Evolutionary conservation across 2,888 invertebrate genomes (phyloP).

Genomic region (Dichetophora obliterata): DNA sequence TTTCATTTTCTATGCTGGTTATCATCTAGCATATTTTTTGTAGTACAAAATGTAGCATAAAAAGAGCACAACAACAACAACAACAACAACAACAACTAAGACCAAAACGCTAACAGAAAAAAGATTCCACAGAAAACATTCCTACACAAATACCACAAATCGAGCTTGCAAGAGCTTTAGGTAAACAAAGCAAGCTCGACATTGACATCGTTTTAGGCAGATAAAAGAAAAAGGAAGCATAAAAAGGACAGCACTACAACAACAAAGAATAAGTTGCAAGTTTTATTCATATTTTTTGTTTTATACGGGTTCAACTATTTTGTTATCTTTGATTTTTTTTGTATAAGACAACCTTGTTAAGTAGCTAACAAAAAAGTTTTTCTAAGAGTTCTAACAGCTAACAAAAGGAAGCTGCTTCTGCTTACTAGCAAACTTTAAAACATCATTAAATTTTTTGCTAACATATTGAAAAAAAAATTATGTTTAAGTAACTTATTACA

Average conservation of each 20-base stretch:
- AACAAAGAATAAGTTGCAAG: not conserved
- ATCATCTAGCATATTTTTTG: not conserved
- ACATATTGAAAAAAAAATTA: too few relatives aligned
- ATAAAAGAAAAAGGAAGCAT: not conserved
- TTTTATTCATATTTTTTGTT: constrained; percentile 1
- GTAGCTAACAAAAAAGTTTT: not conserved
- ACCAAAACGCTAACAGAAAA: not conserved
- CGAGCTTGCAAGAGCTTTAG: not conserved
- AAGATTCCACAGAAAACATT: not conserved
- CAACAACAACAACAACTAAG: too few relatives aligned
- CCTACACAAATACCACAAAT: not conserved
- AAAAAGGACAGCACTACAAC: constrained; percentile 1
- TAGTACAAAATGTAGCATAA: too few relatives aligned
- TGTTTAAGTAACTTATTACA: too few relatives aligned
- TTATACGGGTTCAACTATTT: not conserved
- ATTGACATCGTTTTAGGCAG: constrained; percentile 16
- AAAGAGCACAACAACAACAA: not conserved
- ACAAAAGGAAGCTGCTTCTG: too few relatives aligned
- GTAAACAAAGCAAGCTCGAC: constrained; percentile 20
- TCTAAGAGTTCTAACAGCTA: not conserved
- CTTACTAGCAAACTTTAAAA: too few relatives aligned
- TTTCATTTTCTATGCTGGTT: not conserved
- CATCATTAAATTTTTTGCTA: too few relatives aligned
- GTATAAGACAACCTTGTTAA: not conserved
- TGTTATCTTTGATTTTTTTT: not conserved